A percentile compares a stretch with the other conserved stretches of the same genome.
These are phyloP conservation scores for Caerostris darwini DNA, from an alignment of 1,140 invertebrate species.

Conservation along the genomic window DNA sequence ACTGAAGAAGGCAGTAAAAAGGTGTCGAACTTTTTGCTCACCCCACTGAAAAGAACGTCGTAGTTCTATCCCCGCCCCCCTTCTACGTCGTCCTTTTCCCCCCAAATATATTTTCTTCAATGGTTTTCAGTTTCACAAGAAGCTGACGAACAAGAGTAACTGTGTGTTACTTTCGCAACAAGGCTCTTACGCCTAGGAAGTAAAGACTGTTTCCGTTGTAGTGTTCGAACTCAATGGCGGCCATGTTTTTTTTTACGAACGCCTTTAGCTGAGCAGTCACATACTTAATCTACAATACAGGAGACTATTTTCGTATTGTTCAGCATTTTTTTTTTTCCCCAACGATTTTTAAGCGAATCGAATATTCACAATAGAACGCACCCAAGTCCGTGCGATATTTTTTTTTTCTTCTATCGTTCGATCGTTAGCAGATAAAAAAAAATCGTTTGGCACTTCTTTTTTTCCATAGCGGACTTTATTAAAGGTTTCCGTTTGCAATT, in stretches of 20 bases:
- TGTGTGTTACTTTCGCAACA: conserved; percentile 68
- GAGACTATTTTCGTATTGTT: conserved; percentile 75
- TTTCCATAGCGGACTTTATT: conserved; percentile 71
- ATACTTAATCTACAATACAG: conserved; percentile 77
- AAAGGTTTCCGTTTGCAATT: conserved; percentile 78
- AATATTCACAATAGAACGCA: conserved; percentile 44
- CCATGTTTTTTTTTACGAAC: conserved; percentile 70
- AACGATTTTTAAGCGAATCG: conserved; percentile 67
- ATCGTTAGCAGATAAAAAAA: conserved; percentile 66
- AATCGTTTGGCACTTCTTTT: conserved; percentile 67
- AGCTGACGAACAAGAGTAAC: conserved; percentile 57
- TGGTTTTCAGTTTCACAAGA: conserved; percentile 75
- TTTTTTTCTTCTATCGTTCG: conserved; percentile 49
- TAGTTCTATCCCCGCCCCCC: not conserved
- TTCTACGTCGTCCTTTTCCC: not conserved
- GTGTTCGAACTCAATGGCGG: conserved; percentile 66
- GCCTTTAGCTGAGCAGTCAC: conserved; percentile 73
- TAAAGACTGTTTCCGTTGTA: conserved; percentile 69
- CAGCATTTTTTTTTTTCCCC: conserved; percentile 9
- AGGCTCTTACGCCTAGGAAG: conserved; percentile 52
- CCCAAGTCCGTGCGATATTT: conserved; percentile 31
- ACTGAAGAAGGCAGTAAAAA: conserved; percentile 56
- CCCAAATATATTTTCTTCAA: conserved; percentile 67
- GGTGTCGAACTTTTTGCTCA: conserved; percentile 74
- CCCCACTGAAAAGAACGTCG: conserved; percentile 55